These are phyloP conservation scores for Drosophila differens DNA, from an alignment of 2,888 invertebrate genomes.

Conservation along the genomic window DNA sequence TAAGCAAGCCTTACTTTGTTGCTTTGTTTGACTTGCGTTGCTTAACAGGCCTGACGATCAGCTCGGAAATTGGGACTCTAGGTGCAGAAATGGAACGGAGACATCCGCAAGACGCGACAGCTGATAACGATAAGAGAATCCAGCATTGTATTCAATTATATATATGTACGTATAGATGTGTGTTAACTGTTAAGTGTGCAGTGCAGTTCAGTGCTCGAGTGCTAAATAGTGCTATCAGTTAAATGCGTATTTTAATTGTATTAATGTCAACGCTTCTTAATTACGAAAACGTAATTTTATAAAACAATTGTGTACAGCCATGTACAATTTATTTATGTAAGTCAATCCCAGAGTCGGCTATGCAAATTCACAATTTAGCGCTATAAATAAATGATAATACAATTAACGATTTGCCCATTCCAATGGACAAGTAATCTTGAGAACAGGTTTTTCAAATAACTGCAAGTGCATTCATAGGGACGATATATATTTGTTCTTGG, in stretches of 20 bases:
- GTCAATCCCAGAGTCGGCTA: too few relatives aligned
- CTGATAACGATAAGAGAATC: conserved; percentile 25
- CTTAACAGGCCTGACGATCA: conserved; percentile 21
- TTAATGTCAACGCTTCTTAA: neutral
- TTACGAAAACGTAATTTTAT: neutral
- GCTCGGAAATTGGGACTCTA: conserved; percentile 30
- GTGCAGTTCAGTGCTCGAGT: conserved; percentile 25
- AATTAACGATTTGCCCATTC: neutral
- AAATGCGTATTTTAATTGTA: neutral
- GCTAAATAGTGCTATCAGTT: conserved; percentile 17
- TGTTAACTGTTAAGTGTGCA: neutral
- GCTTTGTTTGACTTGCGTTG: neutral
- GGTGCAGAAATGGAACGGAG: conserved; percentile 9
- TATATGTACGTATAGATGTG: neutral
- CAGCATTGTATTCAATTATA: neutral
- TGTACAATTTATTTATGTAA: neutral
- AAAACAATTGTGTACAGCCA: neutral
- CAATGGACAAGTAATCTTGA: too few relatives aligned
- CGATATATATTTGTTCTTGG: too few relatives aligned
- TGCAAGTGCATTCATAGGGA: neutral
- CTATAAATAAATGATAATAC: neutral
- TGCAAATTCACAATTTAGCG: too few relatives aligned
- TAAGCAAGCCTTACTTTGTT: neutral
- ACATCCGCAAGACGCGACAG: conserved; percentile 7
- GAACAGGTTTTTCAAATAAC: neutral